Evolutionary conservation across 2,888 invertebrate genomes (phyloP), one percentile per base, ranked within the genome.

Genomic region (Tipula unca): DNA sequence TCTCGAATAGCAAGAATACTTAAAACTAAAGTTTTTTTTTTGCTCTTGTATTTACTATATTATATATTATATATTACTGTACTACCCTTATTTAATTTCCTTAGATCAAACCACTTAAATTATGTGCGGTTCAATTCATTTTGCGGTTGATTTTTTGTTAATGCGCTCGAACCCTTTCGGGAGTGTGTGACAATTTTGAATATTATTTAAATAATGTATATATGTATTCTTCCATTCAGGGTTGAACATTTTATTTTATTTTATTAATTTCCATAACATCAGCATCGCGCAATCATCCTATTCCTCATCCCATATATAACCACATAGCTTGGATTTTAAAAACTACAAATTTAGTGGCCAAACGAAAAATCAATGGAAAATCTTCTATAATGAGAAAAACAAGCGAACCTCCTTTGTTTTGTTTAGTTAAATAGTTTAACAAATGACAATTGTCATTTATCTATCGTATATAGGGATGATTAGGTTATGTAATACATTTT

Each of bases 11-110:
- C 29, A 82, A 32, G n/a, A 83, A 32, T 83, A 83, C 29, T 83
- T 32, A 32, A 83, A 83, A 83, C 17, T 83, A 35, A 83, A 82
- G 29, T 82, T 82, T 35, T 29, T 83, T 32, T 35, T 32, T 83
- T 83, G 29, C 35, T 83, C n/a, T 83, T 83, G 29, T 83, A 17
- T 83, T 83, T 35, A 83, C 69, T 20, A 25, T 54, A 69, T n/a
- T n/a, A n/a, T n/a, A n/a, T n/a, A n/a, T n/a, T n/a, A n/a, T 17
- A 17, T 2, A 13, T 69, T 69, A 69, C 20, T 32, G 1, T 83
- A 83, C 83, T 83, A 83, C 83, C 83, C 83, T 83, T 83, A 83
- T 83, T 83, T 83, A 83, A 83, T 83, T 83, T 83, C 32, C 83
- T 83, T 83, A 83, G 83, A 83, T 83, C 83, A 83, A 83, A 83